Evolutionary conservation across 1,140 invertebrate species (phyloP).

Genomic region (Dendroctonus valens): DNA sequence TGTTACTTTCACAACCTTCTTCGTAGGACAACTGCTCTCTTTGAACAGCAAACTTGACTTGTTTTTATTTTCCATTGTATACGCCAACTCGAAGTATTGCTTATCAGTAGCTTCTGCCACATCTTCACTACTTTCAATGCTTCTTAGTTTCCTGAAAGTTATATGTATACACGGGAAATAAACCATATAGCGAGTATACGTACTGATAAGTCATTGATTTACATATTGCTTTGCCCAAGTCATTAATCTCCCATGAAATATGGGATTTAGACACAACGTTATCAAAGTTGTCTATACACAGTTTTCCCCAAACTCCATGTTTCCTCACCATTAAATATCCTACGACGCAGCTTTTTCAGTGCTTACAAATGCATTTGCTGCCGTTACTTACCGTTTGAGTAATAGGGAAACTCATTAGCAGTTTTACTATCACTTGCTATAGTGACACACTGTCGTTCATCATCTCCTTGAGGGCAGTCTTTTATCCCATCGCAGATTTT

Average conservation of each 20-base stretch:
- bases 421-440: slow-evolving; percentile 53
- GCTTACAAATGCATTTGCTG: slow-evolving; percentile 1
- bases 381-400: slow-evolving; percentile 55
- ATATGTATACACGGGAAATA: background rate
- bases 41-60: slow-evolving; percentile 65
- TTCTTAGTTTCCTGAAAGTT: slow-evolving; percentile 55
- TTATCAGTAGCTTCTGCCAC: slow-evolving; percentile 33
- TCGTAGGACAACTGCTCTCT: slow-evolving; percentile 60
- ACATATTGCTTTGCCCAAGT: slow-evolving; percentile 74
- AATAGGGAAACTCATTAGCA: slow-evolving; percentile 59
- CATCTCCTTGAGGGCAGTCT: slow-evolving; percentile 79
- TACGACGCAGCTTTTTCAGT: slow-evolving; percentile 33
- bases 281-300: slow-evolving; percentile 69
- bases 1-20: slow-evolving; percentile 65
- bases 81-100: slow-evolving; percentile 54
- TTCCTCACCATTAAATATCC: slow-evolving; percentile 73
- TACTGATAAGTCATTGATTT: slow-evolving; percentile 75
- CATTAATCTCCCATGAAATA: slow-evolving; percentile 62
- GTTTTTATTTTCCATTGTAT: slow-evolving; percentile 46
- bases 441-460: slow-evolving; percentile 73
- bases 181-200: slow-evolving; percentile 40
- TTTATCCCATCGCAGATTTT: slow-evolving; percentile 71
- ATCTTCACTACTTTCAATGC: slow-evolving; percentile 53
- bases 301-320: slow-evolving; percentile 74
- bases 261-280: slow-evolving; percentile 57